These are phyloP conservation scores for Apogon hyalosoma DNA, from an alignment of 2,797 vertebrate species.

Conservation along the genomic window DNA sequence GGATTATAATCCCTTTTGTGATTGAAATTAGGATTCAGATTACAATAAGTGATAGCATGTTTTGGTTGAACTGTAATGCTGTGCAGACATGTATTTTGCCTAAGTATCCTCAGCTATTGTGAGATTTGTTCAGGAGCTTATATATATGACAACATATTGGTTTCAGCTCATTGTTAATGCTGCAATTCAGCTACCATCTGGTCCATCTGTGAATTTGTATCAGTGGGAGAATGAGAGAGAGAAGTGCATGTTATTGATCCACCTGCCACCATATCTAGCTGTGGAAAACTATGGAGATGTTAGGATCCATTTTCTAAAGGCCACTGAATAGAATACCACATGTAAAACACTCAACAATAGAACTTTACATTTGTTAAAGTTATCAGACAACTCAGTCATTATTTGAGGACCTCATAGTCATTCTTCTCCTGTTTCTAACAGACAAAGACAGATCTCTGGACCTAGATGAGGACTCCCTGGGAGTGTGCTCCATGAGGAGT, in stretches of 20 bases:
- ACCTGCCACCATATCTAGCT: constrained; percentile 30
- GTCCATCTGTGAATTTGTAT: constrained; percentile 66
- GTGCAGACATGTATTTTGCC: constrained; percentile 17
- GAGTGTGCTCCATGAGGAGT: constrained; percentile 81
- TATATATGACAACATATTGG: constrained; percentile 61
- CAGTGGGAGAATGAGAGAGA: constrained; percentile 22
- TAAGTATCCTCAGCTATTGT: constrained; percentile 38
- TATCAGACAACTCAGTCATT: neutral
- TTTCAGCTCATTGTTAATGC: constrained; percentile 63
- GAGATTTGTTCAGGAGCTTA: constrained; percentile 59
- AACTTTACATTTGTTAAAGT: constrained; percentile 6
- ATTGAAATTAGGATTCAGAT: constrained; percentile 62
- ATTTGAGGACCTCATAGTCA: constrained; percentile 10
- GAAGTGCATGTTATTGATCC: constrained; percentile 37
- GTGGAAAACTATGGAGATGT: constrained; percentile 14
- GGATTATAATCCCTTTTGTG: constrained; percentile 60
- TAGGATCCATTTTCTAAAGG: constrained; percentile 7
- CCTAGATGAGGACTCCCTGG: constrained; percentile 82
- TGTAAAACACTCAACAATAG: neutral
- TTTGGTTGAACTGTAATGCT: constrained; percentile 35
- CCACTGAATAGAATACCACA: neutral
- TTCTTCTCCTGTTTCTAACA: constrained; percentile 43
- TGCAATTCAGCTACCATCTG: constrained; percentile 75
- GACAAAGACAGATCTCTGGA: constrained; percentile 83
- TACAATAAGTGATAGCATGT: constrained; percentile 40